phyloP scores from a whole-genome alignment of 2,113 vertebrate species.

The Chiloscyllium plagiosum region DNA sequence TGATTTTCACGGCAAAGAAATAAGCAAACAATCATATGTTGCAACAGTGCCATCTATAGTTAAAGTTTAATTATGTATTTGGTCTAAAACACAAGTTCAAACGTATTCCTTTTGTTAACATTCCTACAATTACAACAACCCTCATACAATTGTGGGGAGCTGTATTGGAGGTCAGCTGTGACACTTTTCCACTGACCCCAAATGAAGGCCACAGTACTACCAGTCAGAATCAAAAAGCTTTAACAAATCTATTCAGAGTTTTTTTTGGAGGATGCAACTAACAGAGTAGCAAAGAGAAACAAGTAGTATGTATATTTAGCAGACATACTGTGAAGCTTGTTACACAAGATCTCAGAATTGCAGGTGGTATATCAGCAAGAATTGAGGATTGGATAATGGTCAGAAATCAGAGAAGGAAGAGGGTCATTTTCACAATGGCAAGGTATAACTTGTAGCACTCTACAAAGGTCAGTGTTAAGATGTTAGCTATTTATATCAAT shows the following conservation, averaged over 20 bases:
- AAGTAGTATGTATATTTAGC: neutral
- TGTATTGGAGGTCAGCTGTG: neutral
- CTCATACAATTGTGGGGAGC: neutral
- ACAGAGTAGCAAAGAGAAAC: neutral
- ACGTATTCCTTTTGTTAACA: neutral
- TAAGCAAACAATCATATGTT: neutral
- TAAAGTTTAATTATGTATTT: neutral
- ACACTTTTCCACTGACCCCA: neutral
- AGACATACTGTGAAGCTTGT: neutral
- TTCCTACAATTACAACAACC: neutral
- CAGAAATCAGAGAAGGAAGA: neutral
- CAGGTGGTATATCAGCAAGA: neutral
- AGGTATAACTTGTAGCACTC: neutral
- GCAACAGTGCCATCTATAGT: constrained; percentile 33
- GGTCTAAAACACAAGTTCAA: neutral
- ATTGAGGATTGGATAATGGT: neutral
- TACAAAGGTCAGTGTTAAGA: neutral
- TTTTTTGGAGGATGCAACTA: neutral
- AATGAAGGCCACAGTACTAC: neutral
- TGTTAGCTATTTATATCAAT: neutral
- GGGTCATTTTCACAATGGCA: neutral
- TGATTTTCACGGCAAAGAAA: neutral
- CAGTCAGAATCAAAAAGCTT: neutral
- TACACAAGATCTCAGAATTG: neutral
- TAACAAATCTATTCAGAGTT: neutral